Conservation (phyloP, 2,888 invertebrate genomes). For the Watsonalla binaria region DNA sequence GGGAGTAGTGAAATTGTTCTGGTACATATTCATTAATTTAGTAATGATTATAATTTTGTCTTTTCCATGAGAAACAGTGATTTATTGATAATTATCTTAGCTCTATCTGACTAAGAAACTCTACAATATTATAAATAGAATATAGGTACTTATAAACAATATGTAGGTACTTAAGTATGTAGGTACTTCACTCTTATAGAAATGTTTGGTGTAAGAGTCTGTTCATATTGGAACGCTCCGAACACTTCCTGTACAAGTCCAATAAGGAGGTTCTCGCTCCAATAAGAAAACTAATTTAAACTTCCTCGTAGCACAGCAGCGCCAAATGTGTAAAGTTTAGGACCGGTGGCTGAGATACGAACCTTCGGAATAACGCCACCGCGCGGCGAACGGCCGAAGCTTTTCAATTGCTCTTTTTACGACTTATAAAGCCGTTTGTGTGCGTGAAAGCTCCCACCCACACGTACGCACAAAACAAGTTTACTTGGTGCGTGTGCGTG, state of each 20-base stretch:
- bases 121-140: not conserved
- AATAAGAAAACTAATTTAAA: constrained; percentile 58
- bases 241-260: constrained; percentile 21
- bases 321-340: constrained; percentile 47
- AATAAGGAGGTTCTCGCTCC: constrained; percentile 35
- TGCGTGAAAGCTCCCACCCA: constrained; percentile 60
- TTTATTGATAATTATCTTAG: too few species aligned
- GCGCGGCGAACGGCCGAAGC: constrained; percentile 72
- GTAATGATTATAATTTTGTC: too few species aligned
- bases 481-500: constrained; percentile 58
- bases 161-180: constrained; percentile 5
- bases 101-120: not conserved
- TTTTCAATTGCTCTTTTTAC: constrained; percentile 68
- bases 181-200: not conserved
- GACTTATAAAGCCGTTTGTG: constrained; percentile 41
- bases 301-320: constrained; percentile 51
- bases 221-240: not conserved
- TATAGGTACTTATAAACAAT: constrained; percentile 7
- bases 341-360: constrained; percentile 41
- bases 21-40: too few species aligned
- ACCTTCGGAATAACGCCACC: constrained; percentile 67
- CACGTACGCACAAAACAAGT: constrained; percentile 46
- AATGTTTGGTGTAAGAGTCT: not conserved
- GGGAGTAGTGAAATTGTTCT: too few species aligned
- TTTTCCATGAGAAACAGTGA: too few species aligned